Evolutionary conservation across 2,888 invertebrate species (phyloP).

Genomic region (Notocelia uddmanniana): DNA sequence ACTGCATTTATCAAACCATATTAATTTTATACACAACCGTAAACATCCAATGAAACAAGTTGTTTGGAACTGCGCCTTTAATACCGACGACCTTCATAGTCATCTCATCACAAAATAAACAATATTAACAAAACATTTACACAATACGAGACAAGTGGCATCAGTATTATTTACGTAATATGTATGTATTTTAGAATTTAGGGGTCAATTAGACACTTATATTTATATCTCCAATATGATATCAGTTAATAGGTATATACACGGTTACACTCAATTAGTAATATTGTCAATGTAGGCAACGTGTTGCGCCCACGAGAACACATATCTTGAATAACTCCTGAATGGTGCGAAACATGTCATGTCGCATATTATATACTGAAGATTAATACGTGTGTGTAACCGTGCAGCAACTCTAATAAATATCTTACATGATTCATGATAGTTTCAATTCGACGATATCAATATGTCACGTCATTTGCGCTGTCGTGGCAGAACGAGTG

Average conservation of each 20-base stretch:
- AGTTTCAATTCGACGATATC: too few relatives aligned
- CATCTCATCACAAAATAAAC: conserved; percentile 19
- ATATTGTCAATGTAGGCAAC: too few relatives aligned
- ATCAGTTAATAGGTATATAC: neutral
- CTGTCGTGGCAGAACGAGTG: neutral
- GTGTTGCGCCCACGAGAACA: too few relatives aligned
- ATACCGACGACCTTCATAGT: conserved; percentile 21
- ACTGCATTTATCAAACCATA: neutral
- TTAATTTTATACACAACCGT: conserved; percentile 19
- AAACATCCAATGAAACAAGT: conserved; percentile 32
- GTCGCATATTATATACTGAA: neutral
- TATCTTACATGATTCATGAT: too few relatives aligned
- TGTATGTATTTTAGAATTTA: neutral
- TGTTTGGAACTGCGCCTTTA: conserved; percentile 6
- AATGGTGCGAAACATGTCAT: neutral
- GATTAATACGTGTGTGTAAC: too few relatives aligned
- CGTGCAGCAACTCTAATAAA: too few relatives aligned
- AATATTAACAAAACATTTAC: neutral
- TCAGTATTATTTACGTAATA: neutral
- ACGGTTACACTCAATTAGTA: too few relatives aligned
- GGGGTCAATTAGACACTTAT: neutral
- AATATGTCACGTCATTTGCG: neutral
- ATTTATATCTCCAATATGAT: neutral
- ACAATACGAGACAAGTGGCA: conserved; percentile 1
- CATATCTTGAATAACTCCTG: too few relatives aligned